phyloP scores from a whole-genome alignment of 2,113 vertebrate species.

The Ammodramus savannarum region DNA sequence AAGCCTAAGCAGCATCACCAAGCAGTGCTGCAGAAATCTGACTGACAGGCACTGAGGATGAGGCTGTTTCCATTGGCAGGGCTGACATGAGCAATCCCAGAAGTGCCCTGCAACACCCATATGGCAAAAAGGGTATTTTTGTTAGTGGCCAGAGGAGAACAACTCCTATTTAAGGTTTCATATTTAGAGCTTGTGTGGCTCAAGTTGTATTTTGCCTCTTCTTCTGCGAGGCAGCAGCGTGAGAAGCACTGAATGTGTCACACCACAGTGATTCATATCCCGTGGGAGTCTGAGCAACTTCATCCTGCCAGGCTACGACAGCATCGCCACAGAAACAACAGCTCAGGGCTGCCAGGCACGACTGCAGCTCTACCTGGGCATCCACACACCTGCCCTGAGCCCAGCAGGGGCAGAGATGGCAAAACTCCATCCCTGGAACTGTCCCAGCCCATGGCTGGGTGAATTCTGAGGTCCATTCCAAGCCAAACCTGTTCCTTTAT shows the following conservation, averaged over 20 bases:
- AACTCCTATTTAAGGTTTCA: not conserved
- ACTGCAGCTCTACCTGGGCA: not conserved
- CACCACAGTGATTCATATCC: slow-evolving; percentile 70
- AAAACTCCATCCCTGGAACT: not conserved
- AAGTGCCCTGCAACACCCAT: not conserved
- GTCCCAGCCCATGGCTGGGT: not conserved
- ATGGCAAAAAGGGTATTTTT: not conserved
- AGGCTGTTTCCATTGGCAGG: not conserved
- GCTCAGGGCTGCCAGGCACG: not conserved
- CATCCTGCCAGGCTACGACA: slow-evolving; percentile 50
- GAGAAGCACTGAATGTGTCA: slow-evolving; percentile 59
- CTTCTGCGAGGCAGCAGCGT: slow-evolving; percentile 43
- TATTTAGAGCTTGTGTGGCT: slow-evolving; percentile 18
- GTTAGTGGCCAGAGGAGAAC: not conserved
- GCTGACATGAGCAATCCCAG: not conserved
- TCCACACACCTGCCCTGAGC: not conserved
- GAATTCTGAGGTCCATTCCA: not conserved
- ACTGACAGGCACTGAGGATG: not conserved
- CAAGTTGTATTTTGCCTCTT: slow-evolving; percentile 17
- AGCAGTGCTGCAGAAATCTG: not conserved
- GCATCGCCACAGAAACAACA: slow-evolving; percentile 39
- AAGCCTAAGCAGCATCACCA: not conserved
- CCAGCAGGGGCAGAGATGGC: rapidly evolving
- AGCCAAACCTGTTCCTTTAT: too few species aligned
- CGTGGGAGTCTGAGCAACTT: slow-evolving; percentile 65